Evolutionary conservation across 2,113 vertebrate genomes (phyloP).

Genomic region (Beaufortia kweichowensis): DNA sequence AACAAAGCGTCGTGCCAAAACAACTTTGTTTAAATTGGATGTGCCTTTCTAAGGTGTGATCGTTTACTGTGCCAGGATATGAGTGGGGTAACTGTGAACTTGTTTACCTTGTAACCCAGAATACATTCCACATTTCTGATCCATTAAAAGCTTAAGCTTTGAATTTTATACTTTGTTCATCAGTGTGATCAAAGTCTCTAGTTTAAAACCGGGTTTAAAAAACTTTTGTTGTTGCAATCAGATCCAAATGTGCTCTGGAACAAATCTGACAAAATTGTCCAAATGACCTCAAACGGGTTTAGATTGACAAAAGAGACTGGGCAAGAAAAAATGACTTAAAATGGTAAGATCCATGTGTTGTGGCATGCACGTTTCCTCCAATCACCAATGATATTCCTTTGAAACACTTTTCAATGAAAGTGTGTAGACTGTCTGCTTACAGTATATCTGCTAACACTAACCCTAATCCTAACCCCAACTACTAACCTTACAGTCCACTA

Average conservation of each 20-base stretch:
- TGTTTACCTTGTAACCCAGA: constrained; percentile 35
- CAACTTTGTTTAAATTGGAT: constrained; percentile 37
- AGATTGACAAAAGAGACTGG: constrained; percentile 21
- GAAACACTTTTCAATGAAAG: too few relatives aligned
- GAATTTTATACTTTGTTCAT: constrained; percentile 54
- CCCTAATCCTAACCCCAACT: too few relatives aligned
- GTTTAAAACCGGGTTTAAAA: constrained; percentile 64
- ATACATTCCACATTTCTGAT: constrained; percentile 34
- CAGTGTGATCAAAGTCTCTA: constrained; percentile 54
- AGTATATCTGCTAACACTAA: too few relatives aligned
- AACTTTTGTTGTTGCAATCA: constrained; percentile 61
- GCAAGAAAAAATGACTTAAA: not conserved
- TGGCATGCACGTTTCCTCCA: not conserved
- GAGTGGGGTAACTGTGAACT: constrained; percentile 18
- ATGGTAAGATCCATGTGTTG: not conserved
- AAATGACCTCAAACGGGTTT: constrained; percentile 31
- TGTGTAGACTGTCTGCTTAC: too few relatives aligned
- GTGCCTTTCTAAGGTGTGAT: constrained; percentile 34
- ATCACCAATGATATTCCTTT: not conserved
- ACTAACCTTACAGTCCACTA: too few relatives aligned
- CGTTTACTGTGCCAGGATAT: not conserved
- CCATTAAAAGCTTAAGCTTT: constrained; percentile 40
- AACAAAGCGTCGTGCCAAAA: not conserved
- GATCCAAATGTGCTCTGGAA: constrained; percentile 62
- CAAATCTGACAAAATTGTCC: constrained; percentile 42